Base-by-base conservation (phyloP, 2,888 invertebrate genomes). In the Thereva unica region DNA sequence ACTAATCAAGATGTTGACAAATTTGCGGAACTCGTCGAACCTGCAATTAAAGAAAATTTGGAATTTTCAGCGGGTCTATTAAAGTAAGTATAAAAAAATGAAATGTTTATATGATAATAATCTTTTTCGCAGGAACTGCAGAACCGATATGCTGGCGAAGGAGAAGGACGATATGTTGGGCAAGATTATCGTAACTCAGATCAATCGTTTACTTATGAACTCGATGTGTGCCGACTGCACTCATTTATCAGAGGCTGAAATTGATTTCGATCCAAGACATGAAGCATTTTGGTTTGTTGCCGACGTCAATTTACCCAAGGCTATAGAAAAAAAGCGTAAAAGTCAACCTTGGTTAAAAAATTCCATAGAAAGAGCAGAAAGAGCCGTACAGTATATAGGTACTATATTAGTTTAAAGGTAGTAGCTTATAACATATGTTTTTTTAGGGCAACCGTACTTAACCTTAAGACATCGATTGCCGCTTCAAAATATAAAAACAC, bases 251-350 rank as follows among this genome's bases (percentile, higher is more conserved):
- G 77, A 77, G 49, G 75, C 82, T 8, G 82, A 91, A 85, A 78
- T 90, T 41, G 94, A 95, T 78, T 83, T 86, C 74, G 85, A 90
- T 70, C 91, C 95, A 4, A 84, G 92, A 23, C 84, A 92, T 73
- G 92, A 94, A 83, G 90, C 94, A 37, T 92, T 91, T 79, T 97
- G 96, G 96, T 85, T 85, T 75, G 85, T 86, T 44, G 93, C 93
- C 61, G 91, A 92, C 61, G 85, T 90, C 71, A 78, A 86, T 68
- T 84, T 88, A 0, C 84, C 88, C 1, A 74, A 78, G 49, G 74
- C 72, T 45, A 77, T 84, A 0, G 74, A 81, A 1, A 81, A 80
- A 69, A 78, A 80, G 71, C 83, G 84, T 67, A 77, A 79, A 70
- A 75, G 81, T 54, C 75, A 74, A 6, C 68, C 73, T 40, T 83